A percentile compares a stretch with the other conserved stretches of the same genome.
Evolutionary conservation across 2,888 invertebrate species (phyloP).

Genomic region (Tuberolachnus salignus): DNA sequence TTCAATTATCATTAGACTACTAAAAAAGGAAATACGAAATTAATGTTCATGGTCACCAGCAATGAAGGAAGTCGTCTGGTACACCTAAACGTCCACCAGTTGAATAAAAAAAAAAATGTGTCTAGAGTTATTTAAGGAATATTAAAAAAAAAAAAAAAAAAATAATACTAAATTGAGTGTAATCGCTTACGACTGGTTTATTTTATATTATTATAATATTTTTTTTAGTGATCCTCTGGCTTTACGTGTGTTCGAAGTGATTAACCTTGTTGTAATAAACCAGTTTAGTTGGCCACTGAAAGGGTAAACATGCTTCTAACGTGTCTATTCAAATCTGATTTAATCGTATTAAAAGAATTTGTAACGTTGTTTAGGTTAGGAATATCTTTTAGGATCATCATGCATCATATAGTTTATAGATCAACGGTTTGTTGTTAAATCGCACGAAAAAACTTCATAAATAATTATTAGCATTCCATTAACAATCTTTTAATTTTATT

Average conservation of each 20-base stretch:
- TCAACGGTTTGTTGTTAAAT: background rate
- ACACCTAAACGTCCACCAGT: constrained; percentile 22
- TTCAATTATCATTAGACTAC: constrained; percentile 45
- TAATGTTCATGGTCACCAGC: constrained; percentile 41
- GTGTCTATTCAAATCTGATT: constrained; percentile 45
- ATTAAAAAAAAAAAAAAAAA: background rate
- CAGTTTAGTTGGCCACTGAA: constrained; percentile 45
- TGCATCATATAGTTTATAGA: background rate
- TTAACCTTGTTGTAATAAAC: constrained; percentile 53
- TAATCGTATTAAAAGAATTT: constrained; percentile 41
- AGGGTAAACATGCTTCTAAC: constrained; percentile 28
- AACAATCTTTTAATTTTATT: background rate
- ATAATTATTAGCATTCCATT: too few species aligned
- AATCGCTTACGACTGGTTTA: constrained; percentile 43
- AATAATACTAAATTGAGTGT: constrained; percentile 29
- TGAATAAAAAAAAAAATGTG: constrained; percentile 33
- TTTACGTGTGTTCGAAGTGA: constrained; percentile 39
- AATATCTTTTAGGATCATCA: constrained; percentile 22
- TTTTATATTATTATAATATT: background rate
- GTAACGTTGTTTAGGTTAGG: background rate
- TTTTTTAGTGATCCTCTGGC: constrained; percentile 29
- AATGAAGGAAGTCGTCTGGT: constrained; percentile 17
- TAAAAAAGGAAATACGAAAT: constrained; percentile 43
- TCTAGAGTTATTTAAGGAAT: constrained; percentile 41
- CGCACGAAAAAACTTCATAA: background rate